Base-by-base conservation (phyloP, 1,140 invertebrate genomes). In the Glomeris maerens region DNA sequence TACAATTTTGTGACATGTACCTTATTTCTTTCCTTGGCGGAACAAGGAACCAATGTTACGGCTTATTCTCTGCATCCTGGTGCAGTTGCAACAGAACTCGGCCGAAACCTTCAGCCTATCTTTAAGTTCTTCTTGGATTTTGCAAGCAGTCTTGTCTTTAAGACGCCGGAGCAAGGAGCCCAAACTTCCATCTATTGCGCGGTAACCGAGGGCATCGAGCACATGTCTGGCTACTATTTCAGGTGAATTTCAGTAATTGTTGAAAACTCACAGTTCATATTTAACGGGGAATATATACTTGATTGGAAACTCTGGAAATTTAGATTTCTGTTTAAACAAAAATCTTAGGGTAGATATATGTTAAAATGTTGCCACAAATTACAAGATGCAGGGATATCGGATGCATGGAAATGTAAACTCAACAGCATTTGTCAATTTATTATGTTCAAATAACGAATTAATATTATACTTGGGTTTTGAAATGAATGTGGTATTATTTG, bases 161-260 rank as follows among this genome's bases (percentile, higher is more conserved):
- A 68, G 59, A 66, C 59, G 20, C 46, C 60, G 13, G 57, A 64
- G 40, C 64, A 72, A 56, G 71, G 70, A 0, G 68, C 69, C 4
- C 68, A 72, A 53, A 71, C 68, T 2, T 59, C 62, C 5, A 61
- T 72, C n/a, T 64, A 67, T 55, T 66, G 65, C 54, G 47, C 62
- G 2, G 28, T 52, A 7, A 29, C 40, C 5, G 54, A 52, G 22
- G 60, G 55, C 21, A 39, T 60, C 3, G 41, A 58, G 31, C 53
- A 49, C 14, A 40, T 48, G n/a, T 46, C 55, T 0, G 60, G 61
- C 7, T 44, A 22, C 17, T 45, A 62, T 38, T 61, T 52, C 45
- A 48, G 45, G 51, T 52, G 50, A 51, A 25, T 3, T 47, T 36
- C 13, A 38, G 42, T 23, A 23, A 22, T 52, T 1, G 13, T 36